phyloP scores from a whole-genome alignment of 2,888 invertebrate species.

The Omphaloscelis lunosa region DNA sequence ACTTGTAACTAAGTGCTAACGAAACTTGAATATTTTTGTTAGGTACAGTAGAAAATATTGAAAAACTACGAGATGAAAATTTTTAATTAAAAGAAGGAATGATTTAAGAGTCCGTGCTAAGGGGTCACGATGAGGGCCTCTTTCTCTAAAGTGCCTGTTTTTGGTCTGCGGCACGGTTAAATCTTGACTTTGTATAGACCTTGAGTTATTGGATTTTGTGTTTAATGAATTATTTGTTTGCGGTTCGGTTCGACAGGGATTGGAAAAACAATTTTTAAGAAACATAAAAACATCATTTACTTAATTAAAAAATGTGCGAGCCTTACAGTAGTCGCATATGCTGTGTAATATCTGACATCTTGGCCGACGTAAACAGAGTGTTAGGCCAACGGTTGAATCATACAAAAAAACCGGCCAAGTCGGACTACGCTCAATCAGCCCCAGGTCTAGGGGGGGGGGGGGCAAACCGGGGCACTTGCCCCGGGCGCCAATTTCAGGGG shows the following conservation, averaged over 20 bases:
- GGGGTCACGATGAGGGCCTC: conserved; percentile 18
- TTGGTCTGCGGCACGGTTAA: neutral
- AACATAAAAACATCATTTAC: neutral
- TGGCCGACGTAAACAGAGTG: too few relatives aligned
- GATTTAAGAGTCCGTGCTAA: conserved; percentile 42
- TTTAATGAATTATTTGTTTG: conserved; percentile 35
- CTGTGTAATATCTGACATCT: too few relatives aligned
- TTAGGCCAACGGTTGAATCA: too few relatives aligned
- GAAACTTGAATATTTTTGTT: conserved; percentile 38
- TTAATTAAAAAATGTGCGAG: neutral
- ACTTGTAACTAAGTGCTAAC: conserved; percentile 35
- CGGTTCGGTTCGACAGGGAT: neutral
- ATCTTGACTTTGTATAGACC: conserved; percentile 5
- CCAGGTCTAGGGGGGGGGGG: too few relatives aligned
- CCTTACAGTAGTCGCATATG: too few relatives aligned
- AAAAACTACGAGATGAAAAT: conserved; percentile 37
- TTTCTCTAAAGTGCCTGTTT: conserved; percentile 33
- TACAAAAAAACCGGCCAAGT: too few relatives aligned
- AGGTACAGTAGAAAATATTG: conserved; percentile 45
- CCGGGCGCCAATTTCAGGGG: too few relatives aligned
- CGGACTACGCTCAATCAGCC: too few relatives aligned
- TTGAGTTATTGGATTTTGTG: conserved; percentile 32
- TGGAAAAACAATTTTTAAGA: conserved; percentile 1
- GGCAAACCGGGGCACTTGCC: too few relatives aligned
- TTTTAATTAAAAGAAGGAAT: conserved; percentile 53